phyloP scores from a whole-genome alignment of 1,140 invertebrate species.

The Drosophila willistoni region DNA sequence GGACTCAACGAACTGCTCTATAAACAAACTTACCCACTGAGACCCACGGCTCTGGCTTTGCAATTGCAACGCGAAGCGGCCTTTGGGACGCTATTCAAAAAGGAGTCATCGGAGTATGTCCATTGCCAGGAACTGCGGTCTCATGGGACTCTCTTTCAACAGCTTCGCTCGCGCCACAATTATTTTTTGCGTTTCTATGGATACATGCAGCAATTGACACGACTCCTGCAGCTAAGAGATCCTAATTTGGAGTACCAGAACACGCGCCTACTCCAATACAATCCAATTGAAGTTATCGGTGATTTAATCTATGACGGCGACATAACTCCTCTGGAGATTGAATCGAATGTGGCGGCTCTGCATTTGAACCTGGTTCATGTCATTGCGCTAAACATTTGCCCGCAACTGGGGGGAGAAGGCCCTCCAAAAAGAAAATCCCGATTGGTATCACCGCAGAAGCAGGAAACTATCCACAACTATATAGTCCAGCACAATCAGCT shows the following conservation, averaged over 20 bases:
- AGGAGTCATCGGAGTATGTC: slow-evolving; percentile 44
- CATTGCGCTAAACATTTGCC: slow-evolving; percentile 85
- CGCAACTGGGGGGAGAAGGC: slow-evolving; percentile 78
- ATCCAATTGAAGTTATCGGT: slow-evolving; percentile 84
- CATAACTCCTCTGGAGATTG: slow-evolving; percentile 85
- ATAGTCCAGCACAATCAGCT: slow-evolving; percentile 85
- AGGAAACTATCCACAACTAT: slow-evolving; percentile 84
- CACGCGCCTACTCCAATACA: slow-evolving; percentile 78
- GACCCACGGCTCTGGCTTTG: slow-evolving; percentile 48
- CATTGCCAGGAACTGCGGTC: slow-evolving; percentile 52
- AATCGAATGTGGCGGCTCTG: slow-evolving; percentile 84
- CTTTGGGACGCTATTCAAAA: slow-evolving; percentile 51
- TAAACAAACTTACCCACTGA: slow-evolving; percentile 57
- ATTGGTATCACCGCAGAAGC: slow-evolving; percentile 43
- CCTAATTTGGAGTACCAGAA: slow-evolving; percentile 82
- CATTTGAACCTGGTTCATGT: slow-evolving; percentile 86
- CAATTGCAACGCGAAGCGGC: slow-evolving; percentile 63
- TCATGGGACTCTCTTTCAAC: slow-evolving; percentile 52
- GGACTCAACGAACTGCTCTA: slow-evolving; percentile 54
- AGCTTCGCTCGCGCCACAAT: slow-evolving; percentile 65
- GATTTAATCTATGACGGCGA: slow-evolving; percentile 85
- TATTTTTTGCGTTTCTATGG: slow-evolving; percentile 83
- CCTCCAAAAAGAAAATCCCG: slow-evolving; percentile 5
- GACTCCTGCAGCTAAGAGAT: slow-evolving; percentile 82
- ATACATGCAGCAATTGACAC: slow-evolving; percentile 83